Evolutionary conservation across 2,888 invertebrate species (phyloP), one percentile per base, ranked within the genome.

Genomic region (Atrina japonica): DNA sequence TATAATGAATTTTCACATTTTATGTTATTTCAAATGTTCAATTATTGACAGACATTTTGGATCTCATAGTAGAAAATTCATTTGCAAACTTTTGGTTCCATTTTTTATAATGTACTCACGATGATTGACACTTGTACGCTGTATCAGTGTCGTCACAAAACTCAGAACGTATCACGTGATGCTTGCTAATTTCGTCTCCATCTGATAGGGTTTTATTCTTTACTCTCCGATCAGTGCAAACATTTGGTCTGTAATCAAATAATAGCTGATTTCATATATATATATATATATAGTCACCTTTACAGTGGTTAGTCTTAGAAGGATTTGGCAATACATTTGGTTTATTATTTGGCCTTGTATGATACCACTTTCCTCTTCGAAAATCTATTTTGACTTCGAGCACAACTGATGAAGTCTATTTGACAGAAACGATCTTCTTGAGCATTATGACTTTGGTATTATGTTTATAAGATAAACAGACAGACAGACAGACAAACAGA

Each of bases 121-220:
- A 75, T 50, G 78, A 82, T 14, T 73, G 79, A 68, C 87, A 86
- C 52, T 77, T 85, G 73, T 84, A 86, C n/a, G 80, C 74, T 0
- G 85, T 77, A 18, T 78, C 80, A 1, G 81, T 78, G 35, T 82
- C 82, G 29, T 88, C 86, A 72, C 87, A 88, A 11, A 76, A 59
- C 9, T 80, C 74, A 9, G 75, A 74, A 30, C 64, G 66, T n/a
- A 70, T 64, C 30, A 72, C 73, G 47, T 70, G 66, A 64, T 83
- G 81, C n/a, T n/a, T n/a, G n/a, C n/a, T n/a, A 23, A 59, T 63
- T 23, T 59, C 60, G 23, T 35, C 50, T 9, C 49, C 74, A 11
- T 66, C 74, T 1, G 59, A 53, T 1, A n/a, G 55, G 3, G 65
- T 70, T 25, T 68, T 67, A 43, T 50, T 71, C 14, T 53, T 70